Percentiles rank a stretch among this genome's conserved stretches.
phyloP scores from a whole-genome alignment of 2,888 invertebrate species.

The Steinernema scapterisci region DNA sequence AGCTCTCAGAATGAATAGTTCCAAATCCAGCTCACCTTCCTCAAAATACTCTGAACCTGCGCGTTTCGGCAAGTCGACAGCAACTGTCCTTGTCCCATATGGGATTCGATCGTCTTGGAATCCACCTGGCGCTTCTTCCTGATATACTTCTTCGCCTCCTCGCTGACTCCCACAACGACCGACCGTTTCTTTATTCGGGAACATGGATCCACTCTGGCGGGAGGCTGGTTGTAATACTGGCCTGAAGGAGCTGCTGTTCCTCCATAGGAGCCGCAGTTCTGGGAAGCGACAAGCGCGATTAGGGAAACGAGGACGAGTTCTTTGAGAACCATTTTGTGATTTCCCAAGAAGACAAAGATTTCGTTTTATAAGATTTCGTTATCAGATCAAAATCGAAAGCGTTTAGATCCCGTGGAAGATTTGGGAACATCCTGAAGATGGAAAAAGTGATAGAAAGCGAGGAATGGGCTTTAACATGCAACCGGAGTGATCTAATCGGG shows the following conservation, averaged over 20 bases:
- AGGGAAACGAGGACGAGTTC: not conserved
- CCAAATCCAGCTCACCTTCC: not conserved
- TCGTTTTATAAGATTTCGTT: not conserved
- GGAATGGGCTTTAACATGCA: not conserved
- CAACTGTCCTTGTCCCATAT: not conserved
- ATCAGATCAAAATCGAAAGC: constrained; percentile 19
- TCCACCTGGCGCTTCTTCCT: constrained; percentile 10
- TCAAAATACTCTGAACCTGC: not conserved
- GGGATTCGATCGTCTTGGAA: not conserved
- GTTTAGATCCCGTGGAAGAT: not conserved
- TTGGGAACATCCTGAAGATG: constrained; percentile 5
- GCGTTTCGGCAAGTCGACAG: constrained; percentile 1
- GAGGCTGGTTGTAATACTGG: not conserved
- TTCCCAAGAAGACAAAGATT: not conserved
- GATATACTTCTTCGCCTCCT: not conserved
- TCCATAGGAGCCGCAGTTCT: not conserved
- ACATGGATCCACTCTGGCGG: not conserved
- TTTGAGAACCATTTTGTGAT: constrained; percentile 1
- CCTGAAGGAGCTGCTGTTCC: not conserved
- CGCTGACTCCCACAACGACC: not conserved
- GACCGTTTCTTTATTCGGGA: not conserved
- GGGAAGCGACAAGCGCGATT: not conserved
- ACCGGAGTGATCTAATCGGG: not conserved
- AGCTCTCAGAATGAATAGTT: no score
- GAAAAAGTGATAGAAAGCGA: not conserved